Evolutionary conservation across 2,113 vertebrate genomes (phyloP).

Genomic region (Capreolus pygargus): DNA sequence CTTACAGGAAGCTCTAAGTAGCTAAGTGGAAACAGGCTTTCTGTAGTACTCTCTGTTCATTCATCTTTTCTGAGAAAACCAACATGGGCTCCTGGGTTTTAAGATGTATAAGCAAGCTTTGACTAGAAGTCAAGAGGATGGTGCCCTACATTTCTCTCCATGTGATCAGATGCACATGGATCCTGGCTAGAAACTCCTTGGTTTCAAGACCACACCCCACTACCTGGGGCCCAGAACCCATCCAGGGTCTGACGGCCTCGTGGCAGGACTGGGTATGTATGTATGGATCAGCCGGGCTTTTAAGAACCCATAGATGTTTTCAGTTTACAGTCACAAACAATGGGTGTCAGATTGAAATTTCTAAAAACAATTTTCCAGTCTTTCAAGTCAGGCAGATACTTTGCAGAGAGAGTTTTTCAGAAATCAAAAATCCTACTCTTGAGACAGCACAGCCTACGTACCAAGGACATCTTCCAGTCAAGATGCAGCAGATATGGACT

Average conservation of each 20-base stretch:
- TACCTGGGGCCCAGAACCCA: background rate
- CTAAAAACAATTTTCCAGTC: background rate
- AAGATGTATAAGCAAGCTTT: background rate
- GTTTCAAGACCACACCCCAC: background rate
- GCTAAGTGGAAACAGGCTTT: background rate
- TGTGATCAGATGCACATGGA: background rate
- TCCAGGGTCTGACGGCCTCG: rapidly evolving
- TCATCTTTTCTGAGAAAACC: background rate
- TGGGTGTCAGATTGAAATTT: background rate
- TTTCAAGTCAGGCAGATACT: background rate
- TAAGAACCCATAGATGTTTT: background rate
- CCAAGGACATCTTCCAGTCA: background rate
- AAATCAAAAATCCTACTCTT: background rate
- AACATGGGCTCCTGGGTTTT: background rate
- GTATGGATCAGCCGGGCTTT: background rate
- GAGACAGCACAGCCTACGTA: background rate
- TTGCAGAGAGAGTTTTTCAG: background rate
- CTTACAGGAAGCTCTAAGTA: background rate
- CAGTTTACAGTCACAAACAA: background rate
- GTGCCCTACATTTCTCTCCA: background rate
- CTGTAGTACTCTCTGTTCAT: background rate
- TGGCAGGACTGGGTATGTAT: background rate
- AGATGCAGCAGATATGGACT: background rate
- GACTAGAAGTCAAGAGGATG: background rate
- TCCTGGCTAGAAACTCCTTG: background rate